A percentile compares a stretch with the other conserved stretches of the same genome.
phyloP scores from a whole-genome alignment of 2,888 invertebrate species.

The Tetramorium bicarinatum region DNA sequence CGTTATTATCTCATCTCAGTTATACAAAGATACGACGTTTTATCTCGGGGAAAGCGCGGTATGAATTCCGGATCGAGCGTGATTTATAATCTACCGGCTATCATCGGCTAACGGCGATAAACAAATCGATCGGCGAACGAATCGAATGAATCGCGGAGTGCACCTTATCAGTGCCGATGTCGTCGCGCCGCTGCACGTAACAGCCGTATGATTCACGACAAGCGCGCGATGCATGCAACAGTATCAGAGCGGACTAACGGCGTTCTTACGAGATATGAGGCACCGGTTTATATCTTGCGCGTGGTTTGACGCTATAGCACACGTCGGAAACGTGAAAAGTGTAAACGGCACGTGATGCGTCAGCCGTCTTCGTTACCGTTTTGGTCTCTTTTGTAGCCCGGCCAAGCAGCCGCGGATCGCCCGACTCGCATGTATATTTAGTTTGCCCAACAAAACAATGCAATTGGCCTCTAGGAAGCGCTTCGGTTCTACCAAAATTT shows the following conservation, averaged over 20 bases:
- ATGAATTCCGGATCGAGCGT: conserved; percentile 30
- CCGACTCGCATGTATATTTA: conserved; percentile 82
- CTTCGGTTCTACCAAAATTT: conserved; percentile 35
- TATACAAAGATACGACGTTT: conserved; percentile 38
- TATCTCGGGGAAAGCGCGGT: conserved; percentile 31
- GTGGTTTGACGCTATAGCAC: conserved; percentile 64
- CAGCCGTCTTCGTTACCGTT: conserved; percentile 64
- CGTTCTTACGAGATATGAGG: conserved; percentile 4
- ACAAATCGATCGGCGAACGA: conserved; percentile 39
- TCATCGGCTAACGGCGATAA: conserved; percentile 24
- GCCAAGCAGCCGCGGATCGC: conserved; percentile 82
- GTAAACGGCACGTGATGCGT: conserved; percentile 80
- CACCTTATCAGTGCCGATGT: conserved; percentile 24
- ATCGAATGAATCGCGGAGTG: conserved; percentile 17
- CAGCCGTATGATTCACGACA: conserved; percentile 31
- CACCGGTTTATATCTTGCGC: conserved; percentile 25
- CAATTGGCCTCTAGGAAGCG: conserved; percentile 83
- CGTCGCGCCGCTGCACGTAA: neutral
- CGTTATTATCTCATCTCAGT: conserved; percentile 45
- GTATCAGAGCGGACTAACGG: neutral
- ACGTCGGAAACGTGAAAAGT: conserved; percentile 78
- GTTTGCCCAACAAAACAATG: conserved; percentile 83
- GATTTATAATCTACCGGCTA: conserved; percentile 43
- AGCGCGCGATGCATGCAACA: neutral
- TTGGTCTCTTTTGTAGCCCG: conserved; percentile 74